Evolutionary conservation across 1,140 invertebrate genomes (phyloP), one percentile per base, ranked within the genome.

Genomic region (Aradophagus sp.): DNA sequence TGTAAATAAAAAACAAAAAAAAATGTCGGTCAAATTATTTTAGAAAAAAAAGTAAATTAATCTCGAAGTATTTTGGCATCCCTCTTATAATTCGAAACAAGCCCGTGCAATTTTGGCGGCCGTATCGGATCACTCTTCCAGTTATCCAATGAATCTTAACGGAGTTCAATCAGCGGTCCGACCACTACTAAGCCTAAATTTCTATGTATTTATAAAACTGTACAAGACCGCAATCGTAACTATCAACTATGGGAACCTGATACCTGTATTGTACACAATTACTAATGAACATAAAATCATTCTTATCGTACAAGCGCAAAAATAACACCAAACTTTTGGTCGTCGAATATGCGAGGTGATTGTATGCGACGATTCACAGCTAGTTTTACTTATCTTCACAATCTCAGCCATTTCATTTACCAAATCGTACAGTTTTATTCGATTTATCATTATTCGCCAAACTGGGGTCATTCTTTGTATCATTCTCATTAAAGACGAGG

Each of bases 181-280:
- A 44, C 32, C 38, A 32, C 36, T 31, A 27, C 23, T 59, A 50
- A 35, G 11, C 42, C 56, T n/a, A n/a, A 66, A 36, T 47, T 1
- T 19, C 38, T 26, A 10, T 31, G 36, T 47, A 15, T 29, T 59
- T 68, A 53, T 38, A 68, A 68, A 67, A 59, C 56, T 68, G 65
- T 68, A 68, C 56, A 68, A 59, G 47, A 59, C 34, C 55, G 65
- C 55, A 35, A 26, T 34, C 23, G 12, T 45, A 36, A 61, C 45
- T 67, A 58, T 26, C 27, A 52, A 19, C 55, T 61, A 67, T 68
- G 53, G 65, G 65, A 68, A 68, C 65, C 55, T 61, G 55, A 55
- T 55, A 68, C 65, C 55, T 47, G 65, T 61, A 55, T 55, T 61
- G 47, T 68, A 61, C 65, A 61, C 34, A 27, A 16, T 14, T 13